phyloP scores from a whole-genome alignment of 2,797 vertebrate species.

The Malurus splendens region DNA sequence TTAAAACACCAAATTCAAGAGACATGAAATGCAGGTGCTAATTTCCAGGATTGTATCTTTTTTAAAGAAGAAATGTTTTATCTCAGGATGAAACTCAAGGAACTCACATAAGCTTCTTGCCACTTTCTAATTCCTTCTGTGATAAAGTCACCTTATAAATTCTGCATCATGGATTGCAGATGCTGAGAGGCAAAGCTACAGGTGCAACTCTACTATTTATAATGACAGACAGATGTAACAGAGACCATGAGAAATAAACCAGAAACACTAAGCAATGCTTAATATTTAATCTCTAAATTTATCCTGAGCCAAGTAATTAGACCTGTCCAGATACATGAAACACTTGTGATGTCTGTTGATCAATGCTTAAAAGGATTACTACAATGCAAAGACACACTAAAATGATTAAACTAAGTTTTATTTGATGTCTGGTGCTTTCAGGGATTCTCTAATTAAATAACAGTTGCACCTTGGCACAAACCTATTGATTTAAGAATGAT shows the following conservation, averaged over 20 bases:
- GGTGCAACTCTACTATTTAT: not conserved
- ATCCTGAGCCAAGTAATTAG: not conserved
- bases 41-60: not conserved
- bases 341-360: not conserved
- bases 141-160: not conserved
- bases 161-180: not conserved
- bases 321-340: not conserved
- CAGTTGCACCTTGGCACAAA: not conserved
- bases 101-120: constrained; percentile 1
- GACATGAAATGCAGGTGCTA: not conserved
- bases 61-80: constrained; percentile 2
- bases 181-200: not conserved
- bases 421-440: not conserved
- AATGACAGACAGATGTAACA: not conserved
- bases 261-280: not conserved
- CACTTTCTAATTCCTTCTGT: not conserved
- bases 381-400: not conserved
- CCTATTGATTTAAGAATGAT: not conserved
- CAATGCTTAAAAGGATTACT: not conserved
- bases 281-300: not conserved
- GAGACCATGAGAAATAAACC: not conserved
- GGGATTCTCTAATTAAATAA: constrained; percentile 3
- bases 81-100: not conserved
- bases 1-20: constrained; percentile 20
- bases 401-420: constrained; percentile 1